These are phyloP conservation scores for Crax fasciolata DNA, from an alignment of 2,797 vertebrate species.

Conservation along the genomic window DNA sequence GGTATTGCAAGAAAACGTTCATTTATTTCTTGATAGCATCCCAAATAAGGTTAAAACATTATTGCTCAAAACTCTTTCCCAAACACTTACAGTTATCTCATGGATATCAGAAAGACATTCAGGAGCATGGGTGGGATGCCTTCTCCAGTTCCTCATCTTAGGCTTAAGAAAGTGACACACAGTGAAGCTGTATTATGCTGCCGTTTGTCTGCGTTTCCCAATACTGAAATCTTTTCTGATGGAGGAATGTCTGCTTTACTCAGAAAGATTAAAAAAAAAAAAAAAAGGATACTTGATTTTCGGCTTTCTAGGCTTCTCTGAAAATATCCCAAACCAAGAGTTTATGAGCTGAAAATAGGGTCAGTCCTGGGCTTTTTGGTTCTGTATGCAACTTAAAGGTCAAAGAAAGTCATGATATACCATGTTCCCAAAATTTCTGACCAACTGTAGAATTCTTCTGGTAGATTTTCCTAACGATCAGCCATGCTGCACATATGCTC, in stretches of 20 bases:
- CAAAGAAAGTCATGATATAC: background rate
- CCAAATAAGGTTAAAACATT: background rate
- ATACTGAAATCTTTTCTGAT: background rate
- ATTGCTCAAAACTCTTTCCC: background rate
- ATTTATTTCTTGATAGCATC: background rate
- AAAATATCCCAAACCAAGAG: background rate
- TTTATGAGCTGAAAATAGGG: background rate
- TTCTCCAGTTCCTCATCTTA: background rate
- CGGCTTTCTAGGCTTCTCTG: background rate
- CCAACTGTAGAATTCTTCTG: too few relatives aligned
- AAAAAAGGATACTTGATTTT: background rate
- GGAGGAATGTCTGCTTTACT: background rate
- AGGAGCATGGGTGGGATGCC: fast-evolving
- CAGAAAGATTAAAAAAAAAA: background rate
- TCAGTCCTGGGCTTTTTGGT: too few relatives aligned
- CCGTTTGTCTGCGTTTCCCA: background rate
- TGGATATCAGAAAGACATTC: fast-evolving
- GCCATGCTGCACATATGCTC: too few relatives aligned
- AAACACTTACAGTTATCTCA: background rate
- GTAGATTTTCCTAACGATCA: background rate
- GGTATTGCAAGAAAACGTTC: background rate
- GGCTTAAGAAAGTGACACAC: background rate
- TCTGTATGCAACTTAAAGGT: background rate
- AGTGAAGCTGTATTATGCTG: background rate
- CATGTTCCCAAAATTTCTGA: background rate